Base-by-base conservation (phyloP, 2,797 vertebrate genomes). In the Micromesistius poutassou region DNA sequence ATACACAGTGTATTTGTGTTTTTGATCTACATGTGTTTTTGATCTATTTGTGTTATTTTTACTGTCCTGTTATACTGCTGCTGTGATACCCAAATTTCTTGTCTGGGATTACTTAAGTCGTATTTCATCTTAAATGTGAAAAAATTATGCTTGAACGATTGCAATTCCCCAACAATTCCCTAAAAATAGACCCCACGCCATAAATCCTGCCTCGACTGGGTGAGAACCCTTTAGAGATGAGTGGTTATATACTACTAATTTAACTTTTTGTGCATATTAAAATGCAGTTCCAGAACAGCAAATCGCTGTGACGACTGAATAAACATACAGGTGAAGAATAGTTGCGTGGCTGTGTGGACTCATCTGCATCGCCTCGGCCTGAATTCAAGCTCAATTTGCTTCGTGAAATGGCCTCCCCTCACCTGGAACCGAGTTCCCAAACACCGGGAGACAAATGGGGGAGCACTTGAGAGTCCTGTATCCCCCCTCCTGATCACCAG, bases 351-450 rank as follows among this genome's bases (percentile, higher is more conserved):
- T 68, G 50, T 66, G 42, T 40, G 80, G 81, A 71, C 79, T 50
- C 78, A 74, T 83, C 74, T 74, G 13, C 36, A 38, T 46, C 73
- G 74, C 77, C 68, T 77, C 75, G 71, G 35, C 38, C 77, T 30
- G 76, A 6, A 75, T 79, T 86, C 75, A 81, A 76, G 66, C 78
- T 74, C 68, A 79, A 71, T 71, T 70, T 82, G 76, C 81, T 83
- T 82, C 40, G 79, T 81, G 84, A 75, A 78, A 82, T 66, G 28
- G 36, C 46, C 40, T 82, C 73, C 71, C 28, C 12, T 72, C 14
- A 74, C 72, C 72, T 80, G 76, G 73, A 50, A 40, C 33, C 9
- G n/a, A 25, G 73, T 75, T 30, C 66, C 55, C 74, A 81, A 73
- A 38, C 31, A 42, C 80, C 76, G 79, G 38, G 42, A 74, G 38